These are phyloP conservation scores for Drosophila nigrodunni DNA, from an alignment of 1,140 invertebrate genomes.

Conservation along the genomic window DNA sequence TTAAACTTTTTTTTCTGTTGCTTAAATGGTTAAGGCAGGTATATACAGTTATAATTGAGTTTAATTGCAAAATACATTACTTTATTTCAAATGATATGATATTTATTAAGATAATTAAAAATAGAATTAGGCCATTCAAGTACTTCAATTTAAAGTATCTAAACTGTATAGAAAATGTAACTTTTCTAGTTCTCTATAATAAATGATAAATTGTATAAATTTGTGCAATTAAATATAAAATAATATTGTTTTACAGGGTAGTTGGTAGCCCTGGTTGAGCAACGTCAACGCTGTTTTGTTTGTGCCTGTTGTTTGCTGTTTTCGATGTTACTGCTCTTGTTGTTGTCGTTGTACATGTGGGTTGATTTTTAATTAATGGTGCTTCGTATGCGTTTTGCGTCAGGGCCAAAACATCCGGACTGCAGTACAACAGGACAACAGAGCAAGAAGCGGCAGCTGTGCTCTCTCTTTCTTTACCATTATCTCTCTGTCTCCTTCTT, in stretches of 20 bases:
- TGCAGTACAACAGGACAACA: slow-evolving; percentile 25
- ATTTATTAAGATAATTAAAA: too few species aligned
- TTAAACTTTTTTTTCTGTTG: slow-evolving; percentile 1
- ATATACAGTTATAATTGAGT: not conserved
- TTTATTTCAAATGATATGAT: too few species aligned
- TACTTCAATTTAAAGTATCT: too few species aligned
- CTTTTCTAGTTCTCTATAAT: too few species aligned
- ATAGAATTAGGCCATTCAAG: too few species aligned
- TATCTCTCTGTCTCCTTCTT: not conserved
- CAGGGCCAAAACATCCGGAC: slow-evolving; percentile 51
- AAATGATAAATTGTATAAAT: too few species aligned
- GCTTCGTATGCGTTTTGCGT: slow-evolving; percentile 71
- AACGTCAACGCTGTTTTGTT: slow-evolving; percentile 13
- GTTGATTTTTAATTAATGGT: slow-evolving; percentile 75
- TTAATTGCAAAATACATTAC: not conserved
- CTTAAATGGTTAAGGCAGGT: not conserved
- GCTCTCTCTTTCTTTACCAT: not conserved
- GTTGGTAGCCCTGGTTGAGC: not conserved
- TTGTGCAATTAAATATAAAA: too few species aligned
- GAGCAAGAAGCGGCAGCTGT: slow-evolving; percentile 22
- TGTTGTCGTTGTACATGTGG: slow-evolving; percentile 55
- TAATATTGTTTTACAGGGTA: slow-evolving; percentile 1
- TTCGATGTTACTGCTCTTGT: slow-evolving; percentile 31
- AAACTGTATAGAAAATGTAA: too few species aligned
- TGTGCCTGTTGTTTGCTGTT: slow-evolving; percentile 30